Conservation (phyloP, 2,113 vertebrate genomes). For the Eudorcas thomsonii region DNA sequence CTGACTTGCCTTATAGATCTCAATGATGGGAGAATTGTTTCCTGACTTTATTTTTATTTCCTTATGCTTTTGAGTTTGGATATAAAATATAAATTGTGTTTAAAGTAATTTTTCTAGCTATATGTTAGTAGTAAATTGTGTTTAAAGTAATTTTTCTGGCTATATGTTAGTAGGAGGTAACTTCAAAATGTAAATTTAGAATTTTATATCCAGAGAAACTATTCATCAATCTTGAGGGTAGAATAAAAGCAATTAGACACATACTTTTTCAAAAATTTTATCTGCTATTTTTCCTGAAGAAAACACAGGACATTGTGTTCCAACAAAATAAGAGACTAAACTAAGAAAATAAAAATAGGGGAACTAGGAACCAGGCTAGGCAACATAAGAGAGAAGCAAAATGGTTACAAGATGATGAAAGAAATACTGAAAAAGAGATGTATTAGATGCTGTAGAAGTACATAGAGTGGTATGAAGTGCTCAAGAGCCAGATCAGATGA, state of each 20-base stretch:
- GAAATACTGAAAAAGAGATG: not conserved
- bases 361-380: not conserved
- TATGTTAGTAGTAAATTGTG: not conserved
- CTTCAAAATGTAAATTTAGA: not conserved
- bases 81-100: not conserved
- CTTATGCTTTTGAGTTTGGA: not conserved
- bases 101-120: not conserved
- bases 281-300: not conserved
- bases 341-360: not conserved
- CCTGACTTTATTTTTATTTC: not conserved
- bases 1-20: not conserved
- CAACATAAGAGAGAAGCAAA: not conserved
- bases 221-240: not conserved
- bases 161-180: not conserved
- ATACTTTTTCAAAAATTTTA: not conserved
- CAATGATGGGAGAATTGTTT: not conserved
- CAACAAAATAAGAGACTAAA: not conserved
- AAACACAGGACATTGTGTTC: not conserved
- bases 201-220: not conserved
- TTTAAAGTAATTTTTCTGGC: not conserved
- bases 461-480: accelerated
- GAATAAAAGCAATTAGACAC: not conserved
- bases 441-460: not conserved
- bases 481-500: not conserved
- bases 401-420: not conserved